A percentile compares a stretch with the other conserved stretches of the same genome.
These are phyloP conservation scores for Dryoscopus gambensis DNA, from an alignment of 2,113 vertebrate species.

Conservation along the genomic window DNA sequence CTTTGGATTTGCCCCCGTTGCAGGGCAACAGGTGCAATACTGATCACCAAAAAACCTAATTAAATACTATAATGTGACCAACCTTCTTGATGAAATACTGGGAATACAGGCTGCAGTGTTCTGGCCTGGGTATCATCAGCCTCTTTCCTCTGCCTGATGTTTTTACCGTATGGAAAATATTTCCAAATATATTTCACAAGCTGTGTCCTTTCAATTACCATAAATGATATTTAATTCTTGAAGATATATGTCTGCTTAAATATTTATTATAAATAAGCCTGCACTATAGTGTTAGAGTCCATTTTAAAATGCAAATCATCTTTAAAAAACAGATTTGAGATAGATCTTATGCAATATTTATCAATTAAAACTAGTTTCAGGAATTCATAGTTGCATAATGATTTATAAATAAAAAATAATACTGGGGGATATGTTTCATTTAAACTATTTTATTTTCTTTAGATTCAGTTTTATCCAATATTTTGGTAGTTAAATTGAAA, in stretches of 20 bases:
- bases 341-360: conserved; percentile 38
- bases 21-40: not conserved
- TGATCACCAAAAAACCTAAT: not conserved
- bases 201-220: not conserved
- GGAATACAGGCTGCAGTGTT: not conserved
- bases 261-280: conserved; percentile 31
- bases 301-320: conserved; percentile 15
- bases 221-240: conserved; percentile 19
- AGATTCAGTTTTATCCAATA: not conserved
- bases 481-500: conserved; percentile 39
- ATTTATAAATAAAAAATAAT: conserved; percentile 56
- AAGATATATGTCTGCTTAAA: not conserved
- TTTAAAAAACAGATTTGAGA: conserved; percentile 3
- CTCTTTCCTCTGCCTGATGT: not conserved
- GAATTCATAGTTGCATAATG: conserved; percentile 20
- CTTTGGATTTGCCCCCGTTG: not conserved
- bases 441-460: not conserved
- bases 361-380: conserved; percentile 32
- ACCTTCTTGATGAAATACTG: not conserved
- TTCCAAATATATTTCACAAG: not conserved
- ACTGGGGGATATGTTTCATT: conserved; percentile 7
- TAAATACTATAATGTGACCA: not conserved
- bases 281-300: not conserved
- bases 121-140: not conserved
- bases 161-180: not conserved